A percentile compares a stretch with the other conserved stretches of the same genome.
These are phyloP conservation scores for Drosophila insularis DNA, from an alignment of 1,140 invertebrate species.

Conservation along the genomic window DNA sequence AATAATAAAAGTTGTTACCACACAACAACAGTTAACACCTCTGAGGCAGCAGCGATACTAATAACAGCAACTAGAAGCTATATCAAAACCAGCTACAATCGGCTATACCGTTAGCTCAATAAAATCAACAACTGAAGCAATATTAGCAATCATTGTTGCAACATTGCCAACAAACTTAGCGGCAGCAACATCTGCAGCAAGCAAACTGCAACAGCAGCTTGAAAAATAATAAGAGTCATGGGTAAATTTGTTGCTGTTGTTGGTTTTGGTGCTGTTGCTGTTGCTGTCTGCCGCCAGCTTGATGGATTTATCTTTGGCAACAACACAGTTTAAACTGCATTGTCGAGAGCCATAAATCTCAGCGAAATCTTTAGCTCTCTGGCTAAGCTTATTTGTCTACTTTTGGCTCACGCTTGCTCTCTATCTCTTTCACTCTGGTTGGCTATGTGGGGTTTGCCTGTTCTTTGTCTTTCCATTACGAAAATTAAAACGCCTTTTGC, in stretches of 20 bases:
- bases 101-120: background rate
- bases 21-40: slow-evolving; percentile 6
- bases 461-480: slow-evolving; percentile 76
- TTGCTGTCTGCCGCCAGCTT: background rate
- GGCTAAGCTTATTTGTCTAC: slow-evolving; percentile 70
- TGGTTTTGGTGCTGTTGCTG: background rate
- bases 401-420: slow-evolving; percentile 18
- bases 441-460: background rate
- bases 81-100: background rate
- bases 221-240: slow-evolving; percentile 76
- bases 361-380: slow-evolving; percentile 34
- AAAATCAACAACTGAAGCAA: slow-evolving; percentile 1
- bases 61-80: background rate
- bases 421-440: slow-evolving; percentile 27
- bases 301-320: slow-evolving; percentile 68
- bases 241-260: slow-evolving; percentile 50
- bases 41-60: background rate
- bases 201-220: background rate
- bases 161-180: background rate
- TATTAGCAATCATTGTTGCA: slow-evolving; percentile 4
- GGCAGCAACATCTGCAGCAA: background rate
- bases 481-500: slow-evolving; percentile 72
- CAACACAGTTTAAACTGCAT: slow-evolving; percentile 71
- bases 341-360: slow-evolving; percentile 72
- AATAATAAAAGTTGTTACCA: background rate